Base-by-base conservation (phyloP, 2,888 invertebrate genomes). In the Napeogenes inachia region DNA sequence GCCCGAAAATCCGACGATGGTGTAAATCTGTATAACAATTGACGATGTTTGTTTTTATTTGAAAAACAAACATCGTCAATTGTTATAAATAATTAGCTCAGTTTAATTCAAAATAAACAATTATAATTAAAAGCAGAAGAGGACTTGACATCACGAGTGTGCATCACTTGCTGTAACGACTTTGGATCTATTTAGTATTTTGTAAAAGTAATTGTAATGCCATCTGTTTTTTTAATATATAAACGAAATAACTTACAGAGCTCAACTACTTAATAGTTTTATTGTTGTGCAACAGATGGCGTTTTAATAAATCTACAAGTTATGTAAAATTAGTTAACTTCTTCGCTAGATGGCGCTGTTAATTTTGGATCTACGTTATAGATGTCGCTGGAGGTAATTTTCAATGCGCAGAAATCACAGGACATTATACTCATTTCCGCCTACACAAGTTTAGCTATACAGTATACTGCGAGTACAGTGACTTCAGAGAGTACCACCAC, bases 391-490 rank as follows among this genome's bases (percentile, higher is more conserved):
- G 10, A 12, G 2, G 63, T 59, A 35, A 12, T 13, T 35, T 60
- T 64, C 45, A 54, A 45, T 63, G 58, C 61, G 59, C 62, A 61
- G 56, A 62, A 66, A 64, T 66, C 64, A 56, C 59, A 67, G 62
- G 63, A 64, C 66, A 66, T 63, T 67, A 67, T 62, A 65, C 63
- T 62, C 59, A 61, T 57, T 67, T 71, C 69, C 66, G 66, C 68
- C 68, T 70, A 69, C 65, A 66, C 65, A 65, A 68, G 63, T 64
- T 64, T 63, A 68, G 68, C 64, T 65, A 60, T 62, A 62, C 54
- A 38, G n/a, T 38, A 56, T 61, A 62, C 60, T 53, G 50, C 47
- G 64, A 62, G 64, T 64, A 62, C 67, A 67, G 56, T 65, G 67
- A 61, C 65, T 62, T 64, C 65, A 62, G 60, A 60, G 61, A 57